These are phyloP conservation scores for Pseudopleuronectes americanus DNA, from an alignment of 2,797 vertebrate genomes.

Conservation along the genomic window DNA sequence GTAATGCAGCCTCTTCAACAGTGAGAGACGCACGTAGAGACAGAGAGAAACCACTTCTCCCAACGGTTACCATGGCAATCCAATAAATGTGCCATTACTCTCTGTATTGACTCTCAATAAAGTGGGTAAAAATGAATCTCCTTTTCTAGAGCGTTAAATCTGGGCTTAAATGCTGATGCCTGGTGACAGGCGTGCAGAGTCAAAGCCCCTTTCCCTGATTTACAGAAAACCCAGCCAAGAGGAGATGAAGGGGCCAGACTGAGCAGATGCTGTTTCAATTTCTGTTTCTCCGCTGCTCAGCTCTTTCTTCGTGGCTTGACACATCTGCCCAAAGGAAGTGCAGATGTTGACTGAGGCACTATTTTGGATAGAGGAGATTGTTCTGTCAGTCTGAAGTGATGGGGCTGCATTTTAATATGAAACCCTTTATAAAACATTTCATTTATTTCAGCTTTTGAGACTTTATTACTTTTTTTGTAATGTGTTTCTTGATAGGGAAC, in stretches of 20 bases:
- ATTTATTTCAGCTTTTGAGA: background rate
- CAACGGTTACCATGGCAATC: constrained; percentile 81
- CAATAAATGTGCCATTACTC: constrained; percentile 66
- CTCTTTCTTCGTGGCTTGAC: constrained; percentile 46
- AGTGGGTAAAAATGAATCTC: constrained; percentile 72
- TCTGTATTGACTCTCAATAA: constrained; percentile 75
- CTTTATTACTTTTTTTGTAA: too few species aligned
- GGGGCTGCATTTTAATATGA: constrained; percentile 6
- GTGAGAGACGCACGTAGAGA: constrained; percentile 42
- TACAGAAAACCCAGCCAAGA: constrained; percentile 68
- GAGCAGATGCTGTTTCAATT: constrained; percentile 68
- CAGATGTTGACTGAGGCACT: constrained; percentile 57
- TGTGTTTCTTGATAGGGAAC: background rate
- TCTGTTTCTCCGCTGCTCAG: constrained; percentile 47
- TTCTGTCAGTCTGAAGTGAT: constrained; percentile 27
- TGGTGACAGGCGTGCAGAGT: constrained; percentile 72
- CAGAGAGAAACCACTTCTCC: constrained; percentile 59
- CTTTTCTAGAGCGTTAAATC: constrained; percentile 72
- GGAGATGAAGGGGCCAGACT: constrained; percentile 55
- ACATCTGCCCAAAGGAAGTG: constrained; percentile 51
- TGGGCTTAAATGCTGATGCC: constrained; percentile 75
- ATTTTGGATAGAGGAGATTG: constrained; percentile 25
- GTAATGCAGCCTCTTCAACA: constrained; percentile 58
- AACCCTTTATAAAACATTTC: background rate
- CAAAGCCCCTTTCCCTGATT: constrained; percentile 65